Evolutionary conservation across 2,888 invertebrate genomes (phyloP).

Genomic region (Dione vanillae): DNA sequence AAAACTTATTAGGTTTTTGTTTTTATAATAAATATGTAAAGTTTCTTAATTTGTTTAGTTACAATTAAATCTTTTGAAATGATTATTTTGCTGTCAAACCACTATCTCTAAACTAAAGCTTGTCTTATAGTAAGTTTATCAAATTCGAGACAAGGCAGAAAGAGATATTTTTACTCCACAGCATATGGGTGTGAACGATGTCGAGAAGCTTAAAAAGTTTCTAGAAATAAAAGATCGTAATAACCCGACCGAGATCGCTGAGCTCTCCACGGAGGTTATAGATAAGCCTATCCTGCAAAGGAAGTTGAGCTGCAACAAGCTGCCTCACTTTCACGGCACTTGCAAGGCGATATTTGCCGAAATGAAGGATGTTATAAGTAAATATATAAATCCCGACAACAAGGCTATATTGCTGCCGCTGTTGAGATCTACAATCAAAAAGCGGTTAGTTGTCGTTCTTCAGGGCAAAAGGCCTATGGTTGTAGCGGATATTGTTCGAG

Average conservation of each 20-base stretch:
- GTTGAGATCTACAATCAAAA: slow-evolving; percentile 46
- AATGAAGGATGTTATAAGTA: slow-evolving; percentile 38
- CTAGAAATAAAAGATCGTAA: slow-evolving; percentile 31
- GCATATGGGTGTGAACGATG: slow-evolving; percentile 50
- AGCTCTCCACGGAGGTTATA: slow-evolving; percentile 5
- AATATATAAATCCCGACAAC: slow-evolving; percentile 22
- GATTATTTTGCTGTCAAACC: neutral
- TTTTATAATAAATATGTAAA: neutral
- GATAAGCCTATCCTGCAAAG: slow-evolving; percentile 15
- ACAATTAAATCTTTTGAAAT: neutral
- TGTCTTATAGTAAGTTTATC: neutral
- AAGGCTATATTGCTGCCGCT: slow-evolving; percentile 26
- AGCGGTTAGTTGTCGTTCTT: slow-evolving; percentile 48
- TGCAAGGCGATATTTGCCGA: slow-evolving; percentile 41
- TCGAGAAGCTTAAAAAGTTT: slow-evolving; percentile 42
- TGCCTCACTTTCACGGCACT: slow-evolving; percentile 43
- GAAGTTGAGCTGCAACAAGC: slow-evolving; percentile 17
- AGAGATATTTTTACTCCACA: slow-evolving; percentile 47
- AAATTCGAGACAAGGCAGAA: neutral
- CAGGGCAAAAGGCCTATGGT: slow-evolving; percentile 41
- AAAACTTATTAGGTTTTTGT: neutral
- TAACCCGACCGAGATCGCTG: slow-evolving; percentile 20
- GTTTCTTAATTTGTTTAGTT: neutral
- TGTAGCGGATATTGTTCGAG: slow-evolving; percentile 38
- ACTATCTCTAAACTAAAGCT: neutral